phyloP scores from a whole-genome alignment of 2,888 invertebrate genomes.

The Oxyteleia sp. region DNA sequence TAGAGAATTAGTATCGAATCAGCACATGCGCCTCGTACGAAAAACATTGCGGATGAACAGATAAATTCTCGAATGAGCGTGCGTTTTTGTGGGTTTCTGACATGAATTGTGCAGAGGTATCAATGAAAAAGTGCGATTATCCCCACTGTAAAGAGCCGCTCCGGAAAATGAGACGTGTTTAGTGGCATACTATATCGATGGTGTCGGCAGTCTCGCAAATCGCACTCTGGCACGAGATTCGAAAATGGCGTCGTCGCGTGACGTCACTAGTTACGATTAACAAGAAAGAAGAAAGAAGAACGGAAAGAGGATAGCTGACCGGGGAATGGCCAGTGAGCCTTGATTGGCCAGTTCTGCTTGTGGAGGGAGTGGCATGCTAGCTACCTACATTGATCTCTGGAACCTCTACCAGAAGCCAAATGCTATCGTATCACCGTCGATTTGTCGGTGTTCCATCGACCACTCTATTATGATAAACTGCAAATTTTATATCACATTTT shows the following conservation, averaged over 20 bases:
- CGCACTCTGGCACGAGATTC: constrained; percentile 85
- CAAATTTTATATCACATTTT: constrained; percentile 24
- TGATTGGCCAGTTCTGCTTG: constrained; percentile 84
- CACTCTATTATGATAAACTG: constrained; percentile 63
- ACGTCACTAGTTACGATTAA: constrained; percentile 81
- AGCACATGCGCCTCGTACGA: constrained; percentile 38
- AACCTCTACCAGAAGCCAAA: constrained; percentile 76
- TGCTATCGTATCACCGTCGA: constrained; percentile 66
- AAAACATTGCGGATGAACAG: constrained; percentile 48
- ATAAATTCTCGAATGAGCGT: constrained; percentile 54
- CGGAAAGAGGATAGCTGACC: constrained; percentile 78
- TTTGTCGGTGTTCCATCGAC: constrained; percentile 61
- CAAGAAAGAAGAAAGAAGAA: constrained; percentile 73
- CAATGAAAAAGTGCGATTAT: constrained; percentile 66
- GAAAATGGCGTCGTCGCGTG: constrained; percentile 85
- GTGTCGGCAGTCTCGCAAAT: constrained; percentile 70
- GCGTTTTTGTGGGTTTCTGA: constrained; percentile 46
- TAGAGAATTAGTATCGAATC: constrained; percentile 38
- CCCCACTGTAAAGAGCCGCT: constrained; percentile 53
- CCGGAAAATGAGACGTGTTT: constrained; percentile 65
- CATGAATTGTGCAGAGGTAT: constrained; percentile 59
- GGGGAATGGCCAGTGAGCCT: constrained; percentile 84
- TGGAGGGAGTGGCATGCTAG: constrained; percentile 86
- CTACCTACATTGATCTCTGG: constrained; percentile 85
- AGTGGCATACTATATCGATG: constrained; percentile 65